phyloP scores from a whole-genome alignment of 2,888 invertebrate genomes.

The Clistopyga incitator region DNA sequence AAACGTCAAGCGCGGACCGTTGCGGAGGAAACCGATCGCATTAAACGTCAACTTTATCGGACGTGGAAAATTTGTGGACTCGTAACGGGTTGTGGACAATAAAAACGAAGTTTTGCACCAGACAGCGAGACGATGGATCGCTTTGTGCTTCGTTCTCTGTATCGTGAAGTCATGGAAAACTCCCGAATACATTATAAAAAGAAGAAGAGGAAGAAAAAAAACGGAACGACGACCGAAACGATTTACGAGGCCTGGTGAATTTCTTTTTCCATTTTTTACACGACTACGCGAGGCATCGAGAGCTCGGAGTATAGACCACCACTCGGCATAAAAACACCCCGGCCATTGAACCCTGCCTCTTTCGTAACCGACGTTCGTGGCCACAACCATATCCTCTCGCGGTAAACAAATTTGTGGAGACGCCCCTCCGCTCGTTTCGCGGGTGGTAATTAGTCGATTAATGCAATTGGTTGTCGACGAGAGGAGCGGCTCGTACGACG shows the following conservation, averaged over 20 bases:
- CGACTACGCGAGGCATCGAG: conserved; percentile 7
- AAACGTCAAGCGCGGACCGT: not conserved
- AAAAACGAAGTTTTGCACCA: not conserved
- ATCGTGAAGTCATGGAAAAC: conserved; percentile 11
- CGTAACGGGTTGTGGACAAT: not conserved
- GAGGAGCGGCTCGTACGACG: conserved; percentile 34
- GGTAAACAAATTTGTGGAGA: conserved; percentile 73
- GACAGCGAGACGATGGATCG: not conserved
- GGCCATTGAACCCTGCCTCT: conserved; percentile 57
- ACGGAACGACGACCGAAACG: not conserved
- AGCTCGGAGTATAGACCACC: conserved; percentile 5
- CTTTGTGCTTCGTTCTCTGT: conserved; percentile 13
- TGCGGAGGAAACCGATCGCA: not conserved
- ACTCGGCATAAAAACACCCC: conserved; percentile 20
- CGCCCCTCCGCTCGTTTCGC: conserved; percentile 40
- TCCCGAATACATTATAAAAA: not conserved
- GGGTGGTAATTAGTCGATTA: conserved; percentile 72
- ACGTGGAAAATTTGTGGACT: conserved; percentile 26
- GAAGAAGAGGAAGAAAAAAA: too few relatives aligned
- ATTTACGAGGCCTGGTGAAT: conserved; percentile 6
- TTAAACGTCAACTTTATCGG: conserved; percentile 20
- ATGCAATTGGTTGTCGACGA: conserved; percentile 69
- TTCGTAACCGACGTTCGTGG: conserved; percentile 47
- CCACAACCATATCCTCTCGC: conserved; percentile 33
- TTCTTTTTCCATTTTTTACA: conserved; percentile 11